phyloP scores from a whole-genome alignment of 2,113 vertebrate genomes.

The Synodontis membranacea region DNA sequence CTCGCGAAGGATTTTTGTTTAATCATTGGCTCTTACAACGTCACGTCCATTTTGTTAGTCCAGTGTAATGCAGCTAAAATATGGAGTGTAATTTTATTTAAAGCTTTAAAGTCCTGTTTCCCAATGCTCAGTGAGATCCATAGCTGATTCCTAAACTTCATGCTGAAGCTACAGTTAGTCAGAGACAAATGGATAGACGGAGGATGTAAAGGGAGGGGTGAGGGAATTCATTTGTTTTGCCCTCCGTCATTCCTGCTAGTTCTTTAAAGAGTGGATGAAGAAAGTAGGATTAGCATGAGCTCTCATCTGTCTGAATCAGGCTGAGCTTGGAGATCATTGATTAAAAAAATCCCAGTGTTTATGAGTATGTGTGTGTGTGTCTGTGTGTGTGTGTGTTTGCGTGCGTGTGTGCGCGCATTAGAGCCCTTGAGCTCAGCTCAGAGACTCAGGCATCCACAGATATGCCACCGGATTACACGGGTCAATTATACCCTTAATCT shows the following conservation, averaged over 20 bases:
- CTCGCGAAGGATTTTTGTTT: not conserved
- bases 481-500: conserved; percentile 99
- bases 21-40: not conserved
- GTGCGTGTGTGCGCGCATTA: conserved; percentile 34
- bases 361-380: not conserved
- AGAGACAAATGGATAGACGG: not conserved
- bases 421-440: conserved; percentile 68
- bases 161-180: conserved; percentile 62
- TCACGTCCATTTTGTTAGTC: not conserved
- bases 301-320: conserved; percentile 87
- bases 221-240: conserved; percentile 79
- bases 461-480: conserved; percentile 87
- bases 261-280: conserved; percentile 88
- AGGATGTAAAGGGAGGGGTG: not conserved
- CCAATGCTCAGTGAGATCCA: not conserved
- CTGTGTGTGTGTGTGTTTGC: conserved; percentile 54
- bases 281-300: conserved; percentile 86
- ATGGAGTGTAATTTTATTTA: not conserved
- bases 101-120: not conserved
- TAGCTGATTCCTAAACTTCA: too few relatives aligned
- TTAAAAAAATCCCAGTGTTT: conserved; percentile 88
- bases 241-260: conserved; percentile 70
- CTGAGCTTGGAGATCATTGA: conserved; percentile 86
- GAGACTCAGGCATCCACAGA: conserved; percentile 78
- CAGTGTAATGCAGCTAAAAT: not conserved